Evolutionary conservation across 2,888 invertebrate genomes (phyloP).

Genomic region (Drosophila birchii): DNA sequence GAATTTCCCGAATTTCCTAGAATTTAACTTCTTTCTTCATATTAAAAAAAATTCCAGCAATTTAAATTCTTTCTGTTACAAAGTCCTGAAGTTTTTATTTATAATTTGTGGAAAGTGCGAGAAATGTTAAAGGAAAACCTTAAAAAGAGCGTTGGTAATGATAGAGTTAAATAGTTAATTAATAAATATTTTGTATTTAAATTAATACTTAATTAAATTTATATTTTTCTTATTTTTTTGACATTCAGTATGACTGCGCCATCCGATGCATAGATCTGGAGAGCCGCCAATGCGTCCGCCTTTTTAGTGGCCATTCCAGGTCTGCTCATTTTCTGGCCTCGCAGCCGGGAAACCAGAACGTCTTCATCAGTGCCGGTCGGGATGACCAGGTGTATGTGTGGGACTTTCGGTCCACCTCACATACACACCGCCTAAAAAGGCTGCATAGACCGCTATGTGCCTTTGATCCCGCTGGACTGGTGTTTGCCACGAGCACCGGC

Average conservation of each 20-base stretch:
- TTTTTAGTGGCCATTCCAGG: slow-evolving; percentile 41
- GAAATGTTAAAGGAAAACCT: neutral
- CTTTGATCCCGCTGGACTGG: slow-evolving; percentile 51
- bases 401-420: slow-evolving; percentile 46
- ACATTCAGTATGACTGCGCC: slow-evolving; percentile 27
- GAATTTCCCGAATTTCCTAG: neutral
- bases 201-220: neutral
- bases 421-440: slow-evolving; percentile 13
- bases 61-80: neutral
- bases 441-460: slow-evolving; percentile 38
- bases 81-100: neutral
- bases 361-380: slow-evolving; percentile 49
- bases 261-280: slow-evolving; percentile 52
- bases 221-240: neutral
- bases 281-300: slow-evolving; percentile 4
- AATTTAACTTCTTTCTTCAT: neutral
- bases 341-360: slow-evolving; percentile 40
- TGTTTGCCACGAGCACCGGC: slow-evolving; percentile 41
- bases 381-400: slow-evolving; percentile 54
- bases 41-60: too few species aligned
- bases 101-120: neutral
- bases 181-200: neutral
- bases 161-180: neutral
- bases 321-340: slow-evolving; percentile 19
- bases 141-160: too few species aligned